phyloP scores from a whole-genome alignment of 2,888 invertebrate species.

The Cosmia pyralina region DNA sequence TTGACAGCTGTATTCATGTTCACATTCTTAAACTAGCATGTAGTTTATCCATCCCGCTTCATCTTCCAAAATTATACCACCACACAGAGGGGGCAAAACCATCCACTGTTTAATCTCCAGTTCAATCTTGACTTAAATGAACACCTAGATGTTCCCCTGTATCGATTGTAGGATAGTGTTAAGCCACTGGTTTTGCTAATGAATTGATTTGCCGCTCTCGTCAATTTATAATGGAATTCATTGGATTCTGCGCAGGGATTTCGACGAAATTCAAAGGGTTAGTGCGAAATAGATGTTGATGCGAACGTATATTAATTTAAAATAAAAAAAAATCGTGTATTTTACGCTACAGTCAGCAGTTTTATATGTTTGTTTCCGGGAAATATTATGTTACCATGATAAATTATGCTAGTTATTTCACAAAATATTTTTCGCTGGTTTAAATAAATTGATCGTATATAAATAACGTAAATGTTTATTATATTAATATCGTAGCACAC shows the following conservation, averaged over 20 bases:
- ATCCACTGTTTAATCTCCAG: slow-evolving; percentile 85
- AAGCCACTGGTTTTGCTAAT: slow-evolving; percentile 84
- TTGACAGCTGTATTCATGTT: not conserved
- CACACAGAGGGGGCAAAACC: slow-evolving; percentile 73
- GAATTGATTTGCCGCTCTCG: slow-evolving; percentile 85
- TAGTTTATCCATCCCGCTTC: slow-evolving; percentile 36
- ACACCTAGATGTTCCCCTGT: slow-evolving; percentile 83
- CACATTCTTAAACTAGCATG: not conserved
- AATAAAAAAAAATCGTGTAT: not conserved
- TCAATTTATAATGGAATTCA: slow-evolving; percentile 76
- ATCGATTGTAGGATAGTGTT: slow-evolving; percentile 83
- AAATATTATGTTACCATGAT: not conserved
- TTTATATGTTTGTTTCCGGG: not conserved
- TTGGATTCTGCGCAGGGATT: slow-evolving; percentile 58
- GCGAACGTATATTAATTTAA: not conserved
- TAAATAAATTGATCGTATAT: not conserved
- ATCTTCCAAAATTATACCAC: slow-evolving; percentile 63
- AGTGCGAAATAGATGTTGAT: not conserved
- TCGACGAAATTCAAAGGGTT: slow-evolving; percentile 52
- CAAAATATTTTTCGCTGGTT: not conserved
- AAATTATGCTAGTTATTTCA: not conserved
- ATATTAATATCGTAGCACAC: not conserved
- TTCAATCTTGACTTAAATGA: slow-evolving; percentile 88
- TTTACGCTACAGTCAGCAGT: not conserved
- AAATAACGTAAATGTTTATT: not conserved